These are phyloP conservation scores for Cyphomyrus plagiostoma DNA, from an alignment of 2,113 vertebrate genomes.

Conservation along the genomic window DNA sequence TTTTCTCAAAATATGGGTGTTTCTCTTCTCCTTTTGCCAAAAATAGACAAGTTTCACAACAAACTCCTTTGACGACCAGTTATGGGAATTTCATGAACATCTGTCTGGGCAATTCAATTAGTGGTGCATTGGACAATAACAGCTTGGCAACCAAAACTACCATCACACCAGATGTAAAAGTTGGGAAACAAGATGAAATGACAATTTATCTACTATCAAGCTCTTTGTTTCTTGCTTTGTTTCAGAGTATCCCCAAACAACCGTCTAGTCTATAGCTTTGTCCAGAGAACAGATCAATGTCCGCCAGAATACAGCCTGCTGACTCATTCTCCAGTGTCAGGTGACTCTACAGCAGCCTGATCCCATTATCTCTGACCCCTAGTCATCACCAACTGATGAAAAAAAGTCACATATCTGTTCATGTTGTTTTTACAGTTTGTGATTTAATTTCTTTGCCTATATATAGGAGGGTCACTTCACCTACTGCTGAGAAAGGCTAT, in stretches of 20 bases:
- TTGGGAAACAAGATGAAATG: neutral
- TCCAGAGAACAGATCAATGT: neutral
- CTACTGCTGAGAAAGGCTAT: neutral
- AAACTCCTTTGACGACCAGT: neutral
- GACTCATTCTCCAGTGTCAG: neutral
- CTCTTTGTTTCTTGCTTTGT: conserved; percentile 23
- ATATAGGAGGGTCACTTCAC: neutral
- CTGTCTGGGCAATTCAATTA: neutral
- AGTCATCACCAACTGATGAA: neutral
- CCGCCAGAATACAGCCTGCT: neutral
- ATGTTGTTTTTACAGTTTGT: neutral
- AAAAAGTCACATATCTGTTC: neutral
- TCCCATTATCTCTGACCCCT: neutral
- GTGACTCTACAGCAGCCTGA: neutral
- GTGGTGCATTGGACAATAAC: neutral
- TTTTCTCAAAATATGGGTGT: neutral
- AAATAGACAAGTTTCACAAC: neutral
- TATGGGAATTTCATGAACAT: neutral
- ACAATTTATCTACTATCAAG: neutral
- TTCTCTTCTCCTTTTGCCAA: neutral
- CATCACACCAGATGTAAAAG: neutral
- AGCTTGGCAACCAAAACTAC: neutral
- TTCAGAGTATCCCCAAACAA: conserved; percentile 18
- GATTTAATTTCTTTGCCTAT: neutral
- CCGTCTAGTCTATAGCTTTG: neutral